Evolutionary conservation across 2,113 vertebrate genomes (phyloP), one percentile per base, ranked within the genome.

Genomic region (Colinus virginianus): DNA sequence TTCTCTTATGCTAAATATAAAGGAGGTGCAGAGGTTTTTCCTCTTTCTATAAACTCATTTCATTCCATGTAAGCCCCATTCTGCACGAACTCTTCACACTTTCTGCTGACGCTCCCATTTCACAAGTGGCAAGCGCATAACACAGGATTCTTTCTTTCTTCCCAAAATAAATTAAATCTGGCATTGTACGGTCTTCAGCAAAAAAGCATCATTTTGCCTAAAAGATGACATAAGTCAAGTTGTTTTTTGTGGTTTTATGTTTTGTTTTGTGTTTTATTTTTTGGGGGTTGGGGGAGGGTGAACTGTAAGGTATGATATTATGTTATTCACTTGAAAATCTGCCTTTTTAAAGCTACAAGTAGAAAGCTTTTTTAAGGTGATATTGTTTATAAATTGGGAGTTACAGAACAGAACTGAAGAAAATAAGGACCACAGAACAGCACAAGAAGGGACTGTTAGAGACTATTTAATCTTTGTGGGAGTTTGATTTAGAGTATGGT

Each of bases 141-240:
- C 3, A 0, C 69, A 76, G 22, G 75, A 68, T 8, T 32, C 48
- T 40, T 8, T 56, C 20, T 67, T 62, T 87, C 61, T 66, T 79
- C 63, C 62, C 53, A 82, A 75, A 92, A 78, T 34, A 82, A 94
- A 92, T 71, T 23, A 75, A 66, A 93, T 53, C 40, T 72, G 62
- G 40, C 53, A 79, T 64, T 36, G 32, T 18, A 75, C 34, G 14
- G 25, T 67, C 77, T 90, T 63, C 51, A 64, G 38, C 32, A 14
- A 9, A 82, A 82, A 89, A 68, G 13, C 20, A 67, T 38, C 11
- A 25, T 82, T 80, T 78, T 88, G 25, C 36, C 85, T 70, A 94
- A 48, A 28, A 80, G 46, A 75, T 14, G 17, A 83, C 23, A 46
- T 7, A 17, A 69, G 14, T 58, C 32, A 30, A 15, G 51, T 28